Percentiles rank a stretch among this genome's conserved stretches.
These are phyloP conservation scores for Serrognathus titanus DNA, from an alignment of 2,888 invertebrate species.

Conservation along the genomic window DNA sequence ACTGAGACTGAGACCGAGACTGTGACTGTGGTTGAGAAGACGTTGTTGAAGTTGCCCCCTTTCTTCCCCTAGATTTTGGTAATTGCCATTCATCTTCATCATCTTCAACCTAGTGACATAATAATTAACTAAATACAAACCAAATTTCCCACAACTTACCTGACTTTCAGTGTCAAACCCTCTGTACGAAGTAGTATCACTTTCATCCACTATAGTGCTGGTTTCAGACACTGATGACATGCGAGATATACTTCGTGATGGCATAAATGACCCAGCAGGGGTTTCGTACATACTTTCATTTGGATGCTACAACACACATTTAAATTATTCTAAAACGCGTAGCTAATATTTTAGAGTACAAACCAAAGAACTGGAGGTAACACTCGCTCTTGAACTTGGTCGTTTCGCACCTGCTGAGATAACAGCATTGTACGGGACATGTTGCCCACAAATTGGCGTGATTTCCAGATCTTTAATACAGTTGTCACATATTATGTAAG, in stretches of 20 bases:
- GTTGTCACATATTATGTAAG: conserved; percentile 47
- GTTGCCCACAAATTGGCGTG: conserved; percentile 42
- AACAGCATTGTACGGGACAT: conserved; percentile 39
- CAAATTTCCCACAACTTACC: neutral
- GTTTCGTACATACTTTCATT: neutral
- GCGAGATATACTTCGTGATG: neutral
- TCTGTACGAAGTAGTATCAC: conserved; percentile 1
- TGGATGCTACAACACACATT: neutral
- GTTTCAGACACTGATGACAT: conserved; percentile 7
- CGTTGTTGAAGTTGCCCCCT: neutral
- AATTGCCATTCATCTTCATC: neutral
- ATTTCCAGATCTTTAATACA: conserved; percentile 47
- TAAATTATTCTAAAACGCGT: neutral
- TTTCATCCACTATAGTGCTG: conserved; percentile 3
- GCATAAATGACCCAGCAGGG: neutral
- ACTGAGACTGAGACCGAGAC: neutral
- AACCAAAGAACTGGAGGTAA: neutral
- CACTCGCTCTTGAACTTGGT: neutral
- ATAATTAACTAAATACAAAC: neutral
- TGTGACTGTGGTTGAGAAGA: neutral
- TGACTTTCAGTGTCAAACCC: conserved; percentile 9
- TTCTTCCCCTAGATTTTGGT: neutral
- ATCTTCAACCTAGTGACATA: neutral
- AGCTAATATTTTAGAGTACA: too few relatives aligned
- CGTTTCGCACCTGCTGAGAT: neutral